A percentile compares a stretch with the other conserved stretches of the same genome.
These are phyloP conservation scores for Temnothorax longispinosus DNA, from an alignment of 1,140 invertebrate genomes.

Conservation along the genomic window DNA sequence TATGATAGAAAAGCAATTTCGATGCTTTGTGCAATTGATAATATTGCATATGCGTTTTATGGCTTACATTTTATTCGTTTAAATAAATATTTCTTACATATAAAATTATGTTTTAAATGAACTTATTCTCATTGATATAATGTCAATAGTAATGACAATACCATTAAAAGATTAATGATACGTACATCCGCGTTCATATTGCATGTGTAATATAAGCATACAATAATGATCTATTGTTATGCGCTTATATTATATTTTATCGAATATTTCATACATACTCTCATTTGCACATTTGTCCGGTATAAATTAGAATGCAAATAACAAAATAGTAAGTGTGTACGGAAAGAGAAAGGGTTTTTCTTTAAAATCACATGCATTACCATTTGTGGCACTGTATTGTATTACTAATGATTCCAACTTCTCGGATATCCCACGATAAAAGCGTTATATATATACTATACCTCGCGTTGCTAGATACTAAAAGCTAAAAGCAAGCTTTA, in stretches of 20 bases:
- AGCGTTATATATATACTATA: conserved; percentile 8
- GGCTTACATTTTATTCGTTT: not conserved
- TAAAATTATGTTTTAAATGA: not conserved
- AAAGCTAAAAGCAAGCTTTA: conserved; percentile 50
- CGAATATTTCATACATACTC: not conserved
- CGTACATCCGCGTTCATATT: not conserved
- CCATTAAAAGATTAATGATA: not conserved
- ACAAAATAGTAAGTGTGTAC: not conserved
- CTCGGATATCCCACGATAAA: conserved; percentile 24
- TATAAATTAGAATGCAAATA: not conserved
- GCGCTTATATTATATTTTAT: not conserved
- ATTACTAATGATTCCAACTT: conserved; percentile 44
- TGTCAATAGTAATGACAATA: not conserved
- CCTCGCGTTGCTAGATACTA: conserved; percentile 4
- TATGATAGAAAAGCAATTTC: not conserved
- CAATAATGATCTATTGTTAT: not conserved
- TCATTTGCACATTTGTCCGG: not conserved
- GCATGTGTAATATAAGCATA: not conserved
- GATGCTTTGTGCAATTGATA: not conserved
- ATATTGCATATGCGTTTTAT: not conserved
- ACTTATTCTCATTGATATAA: not conserved
- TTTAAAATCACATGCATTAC: not conserved
- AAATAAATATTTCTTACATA: not conserved
- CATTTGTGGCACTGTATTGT: not conserved
- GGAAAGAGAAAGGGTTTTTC: not conserved